Evolutionary conservation across 2,113 vertebrate species (phyloP).

Genomic region (Erythrolamprus reginae): DNA sequence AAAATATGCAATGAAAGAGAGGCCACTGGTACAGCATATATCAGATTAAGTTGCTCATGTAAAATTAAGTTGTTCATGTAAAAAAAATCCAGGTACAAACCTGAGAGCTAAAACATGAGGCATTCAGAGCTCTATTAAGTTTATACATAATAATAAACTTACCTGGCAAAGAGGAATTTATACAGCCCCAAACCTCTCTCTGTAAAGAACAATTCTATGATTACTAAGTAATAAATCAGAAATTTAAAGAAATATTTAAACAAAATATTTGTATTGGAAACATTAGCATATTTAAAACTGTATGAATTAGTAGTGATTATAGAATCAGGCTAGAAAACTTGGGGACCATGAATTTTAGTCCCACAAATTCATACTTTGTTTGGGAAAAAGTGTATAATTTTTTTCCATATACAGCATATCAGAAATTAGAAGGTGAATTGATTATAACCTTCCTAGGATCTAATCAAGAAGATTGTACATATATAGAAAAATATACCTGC

Average conservation of each 20-base stretch:
- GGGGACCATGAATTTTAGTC: not conserved
- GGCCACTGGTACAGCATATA: not conserved
- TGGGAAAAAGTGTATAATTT: not conserved
- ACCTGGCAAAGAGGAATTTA: constrained; percentile 97
- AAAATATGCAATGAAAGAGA: not conserved
- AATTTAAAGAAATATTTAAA: not conserved
- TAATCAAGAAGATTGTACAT: not conserved
- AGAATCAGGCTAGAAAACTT: not conserved
- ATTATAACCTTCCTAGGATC: not conserved
- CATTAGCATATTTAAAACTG: not conserved
- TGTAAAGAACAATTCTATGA: constrained; percentile 58
- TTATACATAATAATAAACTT: constrained; percentile 53
- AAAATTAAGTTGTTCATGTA: not conserved
- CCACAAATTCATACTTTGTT: not conserved
- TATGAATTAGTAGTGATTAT: not conserved
- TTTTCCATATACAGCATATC: not conserved
- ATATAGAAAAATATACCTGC: not conserved
- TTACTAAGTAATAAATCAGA: not conserved
- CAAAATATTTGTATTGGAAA: not conserved
- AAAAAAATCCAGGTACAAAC: not conserved
- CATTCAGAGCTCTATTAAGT: not conserved
- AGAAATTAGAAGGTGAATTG: not conserved
- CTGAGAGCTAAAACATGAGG: not conserved
- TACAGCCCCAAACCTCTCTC: constrained; percentile 94
- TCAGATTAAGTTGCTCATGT: not conserved